These are phyloP conservation scores for Bothrops alternatus DNA, from an alignment of 2,797 vertebrate genomes.

Conservation along the genomic window DNA sequence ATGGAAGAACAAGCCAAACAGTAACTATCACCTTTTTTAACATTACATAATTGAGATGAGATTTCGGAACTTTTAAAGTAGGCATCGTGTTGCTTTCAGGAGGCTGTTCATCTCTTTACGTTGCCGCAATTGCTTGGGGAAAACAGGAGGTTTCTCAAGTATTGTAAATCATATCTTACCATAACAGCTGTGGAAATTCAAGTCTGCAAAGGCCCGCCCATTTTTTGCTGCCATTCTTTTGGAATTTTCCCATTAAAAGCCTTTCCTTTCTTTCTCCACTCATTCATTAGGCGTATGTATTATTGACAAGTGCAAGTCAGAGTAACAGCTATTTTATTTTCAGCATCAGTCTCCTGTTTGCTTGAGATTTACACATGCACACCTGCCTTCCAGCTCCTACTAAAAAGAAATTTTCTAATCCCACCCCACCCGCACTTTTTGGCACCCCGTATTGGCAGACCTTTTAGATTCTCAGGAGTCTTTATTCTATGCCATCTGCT, in stretches of 20 bases:
- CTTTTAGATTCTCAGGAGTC: constrained; percentile 36
- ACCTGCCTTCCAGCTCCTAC: constrained; percentile 28
- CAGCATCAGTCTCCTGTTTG: constrained; percentile 46
- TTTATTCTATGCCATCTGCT: constrained; percentile 44
- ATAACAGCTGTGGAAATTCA: constrained; percentile 52
- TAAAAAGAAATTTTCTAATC: constrained; percentile 50
- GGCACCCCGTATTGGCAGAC: constrained; percentile 40
- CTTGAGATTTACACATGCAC: constrained; percentile 41
- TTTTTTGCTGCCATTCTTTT: constrained; percentile 46
- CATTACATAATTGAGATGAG: constrained; percentile 3
- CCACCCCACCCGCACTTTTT: neutral
- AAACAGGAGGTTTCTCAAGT: constrained; percentile 55
- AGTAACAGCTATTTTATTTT: constrained; percentile 50
- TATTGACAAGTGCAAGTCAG: constrained; percentile 47
- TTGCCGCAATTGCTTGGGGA: constrained; percentile 60
- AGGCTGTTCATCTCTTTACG: constrained; percentile 58
- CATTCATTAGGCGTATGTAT: constrained; percentile 20
- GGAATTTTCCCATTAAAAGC: constrained; percentile 59
- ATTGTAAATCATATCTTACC: constrained; percentile 49
- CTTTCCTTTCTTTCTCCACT: constrained; percentile 49
- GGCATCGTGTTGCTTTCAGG: constrained; percentile 52
- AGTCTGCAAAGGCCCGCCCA: constrained; percentile 31
- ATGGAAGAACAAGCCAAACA: neutral
- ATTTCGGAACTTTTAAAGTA: constrained; percentile 10
- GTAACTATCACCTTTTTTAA: neutral